Base-by-base conservation (phyloP, 2,888 invertebrate genomes). In the Orthosia cruda region DNA sequence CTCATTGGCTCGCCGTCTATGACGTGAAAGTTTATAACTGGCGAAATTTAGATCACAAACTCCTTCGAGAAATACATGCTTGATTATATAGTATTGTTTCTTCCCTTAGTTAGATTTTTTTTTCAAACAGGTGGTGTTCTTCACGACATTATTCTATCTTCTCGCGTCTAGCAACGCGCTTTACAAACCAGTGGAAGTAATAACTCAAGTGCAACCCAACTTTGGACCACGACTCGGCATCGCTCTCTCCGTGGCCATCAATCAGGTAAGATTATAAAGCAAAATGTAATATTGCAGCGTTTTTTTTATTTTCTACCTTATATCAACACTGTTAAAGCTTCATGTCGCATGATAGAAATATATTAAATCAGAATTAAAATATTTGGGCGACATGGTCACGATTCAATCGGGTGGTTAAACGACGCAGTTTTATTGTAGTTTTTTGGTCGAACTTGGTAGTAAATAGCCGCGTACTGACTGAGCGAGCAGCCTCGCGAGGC, bases 91-190 rank as follows among this genome's bases (percentile, higher is more conserved):
- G 45, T 20, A 3, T n/a, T 5, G 40, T 59, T 61, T 61, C 40
- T 45, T 61, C 20, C 45, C 61, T 45, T 61, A 61, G 61, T 45
- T 61, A 61, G 61, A 61, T 9, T 20, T 61, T 61, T 20, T 32
- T 70, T 54, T 64, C 18, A 9, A 65, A 7, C 92, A 99, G 99
- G 98, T 99, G 82, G 99, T 99, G 26, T 99, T 99, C 95, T 98
- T 99, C 91, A 99, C 99, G 4, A 99, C 99, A 0, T 96, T 99
- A 12, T 99, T 99, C 96, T 99, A 99, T 94, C 97, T 99, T 67
- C 97, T 99, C 82, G 99, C 98, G 84, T 98, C 98, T 16, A 97
- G 97, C 87, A 95, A 94, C 88, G 95, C 96, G 0, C 92, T 98
- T 69, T 99, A 99, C 95, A 99, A 99, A 91, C 99, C 99, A 0